Base-by-base conservation (phyloP, 2,797 vertebrate species). In the Spondyliosoma cantharus region DNA sequence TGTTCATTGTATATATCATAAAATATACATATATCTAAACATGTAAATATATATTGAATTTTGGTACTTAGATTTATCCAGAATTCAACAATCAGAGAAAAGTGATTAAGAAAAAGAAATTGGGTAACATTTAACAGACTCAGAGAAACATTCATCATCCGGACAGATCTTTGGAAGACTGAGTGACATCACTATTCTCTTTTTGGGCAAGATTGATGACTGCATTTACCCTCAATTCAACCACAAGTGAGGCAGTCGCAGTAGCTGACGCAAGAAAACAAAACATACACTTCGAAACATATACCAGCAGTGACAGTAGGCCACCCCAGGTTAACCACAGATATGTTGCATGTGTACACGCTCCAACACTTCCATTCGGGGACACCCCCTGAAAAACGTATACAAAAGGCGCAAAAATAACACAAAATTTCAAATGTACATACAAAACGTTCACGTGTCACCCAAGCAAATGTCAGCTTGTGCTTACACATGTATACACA, bases 311-410 rank as follows among this genome's bases (percentile, higher is more conserved):
- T 45, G 69, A 61, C 81, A 81, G 84, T 70, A 79, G 86, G 85
- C 83, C 82, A 83, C 75, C 75, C 87, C 80, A 81, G 73, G 76
- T 83, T 84, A 73, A 81, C 89, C 89, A 85, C 89, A 90, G 80
- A 87, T 74, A 82, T 56, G 84, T 46, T 85, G 76, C 76, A 89
- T n/a, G 37, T 83, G 76, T 87, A 86, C 85, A 87, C 78, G 82
- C 22, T 20, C 53, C 57, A 81, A 83, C 80, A 78, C 89, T 81
- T 81, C 64, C 76, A 79, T 69, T 61, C 13, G 24, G 57, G 72
- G 72, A 86, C 76, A 82, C 61, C 71, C 82, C 70, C 79, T 60
- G 52, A 75, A 85, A 76, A 85, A 76, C 62, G 54, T 80, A 85
- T 45, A 80, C 76, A 84, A 76, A 68, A 74, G 79, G 53, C 43